Conservation (phyloP, 2,113 vertebrate species). For the Hassar affinis region DNA sequence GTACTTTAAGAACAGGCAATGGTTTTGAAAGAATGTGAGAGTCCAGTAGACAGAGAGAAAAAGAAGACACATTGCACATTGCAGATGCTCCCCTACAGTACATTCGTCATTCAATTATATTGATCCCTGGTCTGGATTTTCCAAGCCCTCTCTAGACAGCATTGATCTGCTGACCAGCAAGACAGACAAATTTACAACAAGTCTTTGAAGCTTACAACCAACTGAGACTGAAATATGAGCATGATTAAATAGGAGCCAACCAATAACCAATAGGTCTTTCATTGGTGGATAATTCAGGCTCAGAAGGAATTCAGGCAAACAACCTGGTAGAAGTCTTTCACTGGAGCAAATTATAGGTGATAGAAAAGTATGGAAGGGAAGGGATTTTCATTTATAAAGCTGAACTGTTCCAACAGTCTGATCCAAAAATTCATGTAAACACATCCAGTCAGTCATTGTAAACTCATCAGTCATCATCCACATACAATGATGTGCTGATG, state of each 20-base stretch:
- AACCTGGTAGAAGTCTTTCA: not conserved
- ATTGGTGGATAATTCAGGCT: not conserved
- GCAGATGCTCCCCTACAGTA: conserved; percentile 37
- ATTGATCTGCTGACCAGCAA: conserved; percentile 26
- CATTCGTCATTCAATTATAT: conserved; percentile 42
- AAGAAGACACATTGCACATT: not conserved
- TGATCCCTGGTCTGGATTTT: conserved; percentile 32
- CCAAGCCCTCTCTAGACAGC: conserved; percentile 22
- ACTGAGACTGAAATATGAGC: conserved; percentile 28
- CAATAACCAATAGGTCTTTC: not conserved
- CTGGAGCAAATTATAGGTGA: not conserved
- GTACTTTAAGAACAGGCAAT: conserved; percentile 51
- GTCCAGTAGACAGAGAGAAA: conserved; percentile 3
- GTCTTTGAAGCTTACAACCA: conserved; percentile 2
- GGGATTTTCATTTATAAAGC: not conserved
- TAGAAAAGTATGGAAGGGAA: not conserved
- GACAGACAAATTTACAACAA: conserved; percentile 10
- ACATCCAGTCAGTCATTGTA: not conserved
- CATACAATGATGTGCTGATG: not conserved
- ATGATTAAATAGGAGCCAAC: not conserved
- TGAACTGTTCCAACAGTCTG: not conserved
- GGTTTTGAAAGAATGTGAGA: conserved; percentile 50
- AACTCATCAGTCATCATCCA: not conserved
- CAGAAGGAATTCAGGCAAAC: not conserved
- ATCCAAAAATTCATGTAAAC: not conserved